phyloP scores from a whole-genome alignment of 2,888 invertebrate genomes.

The Nowickia ferox region DNA sequence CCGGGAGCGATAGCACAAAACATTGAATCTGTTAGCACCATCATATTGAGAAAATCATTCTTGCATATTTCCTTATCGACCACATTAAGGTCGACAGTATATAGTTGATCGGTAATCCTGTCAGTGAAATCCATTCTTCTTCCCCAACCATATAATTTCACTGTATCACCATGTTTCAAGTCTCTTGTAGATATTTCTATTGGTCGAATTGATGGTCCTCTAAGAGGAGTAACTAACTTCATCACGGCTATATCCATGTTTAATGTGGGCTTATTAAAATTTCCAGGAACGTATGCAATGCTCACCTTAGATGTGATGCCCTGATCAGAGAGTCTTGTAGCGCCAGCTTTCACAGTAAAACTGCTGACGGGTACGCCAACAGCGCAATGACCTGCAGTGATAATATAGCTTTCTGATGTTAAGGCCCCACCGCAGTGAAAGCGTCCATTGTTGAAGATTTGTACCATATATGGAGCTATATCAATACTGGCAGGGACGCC shows the following conservation, averaged over 20 bases:
- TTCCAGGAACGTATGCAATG: neutral
- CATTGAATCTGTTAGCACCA: slow-evolving; percentile 67
- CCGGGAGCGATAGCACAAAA: slow-evolving; percentile 74
- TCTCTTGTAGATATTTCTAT: neutral
- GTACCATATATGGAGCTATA: neutral
- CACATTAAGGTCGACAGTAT: neutral
- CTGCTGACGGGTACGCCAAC: no score
- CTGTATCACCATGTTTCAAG: neutral
- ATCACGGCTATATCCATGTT: neutral
- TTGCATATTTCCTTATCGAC: neutral
- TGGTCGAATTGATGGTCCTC: neutral
- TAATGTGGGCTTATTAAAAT: neutral
- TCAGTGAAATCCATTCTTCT: neutral
- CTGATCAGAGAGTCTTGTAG: neutral
- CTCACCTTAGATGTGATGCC: neutral
- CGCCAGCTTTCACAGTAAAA: neutral
- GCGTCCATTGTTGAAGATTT: neutral
- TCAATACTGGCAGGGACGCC: neutral
- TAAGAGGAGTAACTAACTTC: neutral
- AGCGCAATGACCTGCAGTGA: slow-evolving; percentile 22
- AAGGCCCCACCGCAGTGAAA: neutral
- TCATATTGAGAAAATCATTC: neutral
- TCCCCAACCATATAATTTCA: slow-evolving; percentile 16
- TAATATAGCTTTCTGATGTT: neutral
- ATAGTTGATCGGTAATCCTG: neutral